Conservation (phyloP, 2,113 vertebrate species). For the Elanoides forficatus region DNA sequence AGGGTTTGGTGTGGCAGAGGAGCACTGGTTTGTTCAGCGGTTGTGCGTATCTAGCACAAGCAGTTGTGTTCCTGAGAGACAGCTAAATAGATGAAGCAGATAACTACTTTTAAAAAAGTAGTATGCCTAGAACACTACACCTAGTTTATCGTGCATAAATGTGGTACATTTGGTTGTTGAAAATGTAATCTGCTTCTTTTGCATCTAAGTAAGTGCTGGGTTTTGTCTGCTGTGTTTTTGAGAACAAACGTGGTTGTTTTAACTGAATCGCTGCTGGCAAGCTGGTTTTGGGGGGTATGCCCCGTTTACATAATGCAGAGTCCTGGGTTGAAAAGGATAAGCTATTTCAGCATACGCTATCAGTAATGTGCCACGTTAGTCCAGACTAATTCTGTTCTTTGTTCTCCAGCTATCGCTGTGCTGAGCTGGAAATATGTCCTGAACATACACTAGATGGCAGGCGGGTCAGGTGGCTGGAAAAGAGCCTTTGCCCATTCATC, state of each 20-base stretch:
- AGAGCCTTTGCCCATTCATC: not conserved
- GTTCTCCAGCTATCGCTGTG: not conserved
- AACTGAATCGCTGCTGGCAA: not conserved
- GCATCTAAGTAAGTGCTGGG: not conserved
- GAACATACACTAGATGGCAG: slow-evolving; percentile 48
- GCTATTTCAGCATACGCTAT: not conserved
- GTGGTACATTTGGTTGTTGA: not conserved
- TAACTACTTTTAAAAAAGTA: not conserved
- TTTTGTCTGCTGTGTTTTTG: not conserved
- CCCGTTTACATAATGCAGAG: not conserved
- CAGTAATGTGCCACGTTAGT: fast-evolving
- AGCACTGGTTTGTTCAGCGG: not conserved
- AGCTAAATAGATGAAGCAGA: not conserved
- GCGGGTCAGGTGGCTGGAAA: slow-evolving; percentile 7
- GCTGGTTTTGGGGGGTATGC: not conserved
- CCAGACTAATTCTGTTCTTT: not conserved
- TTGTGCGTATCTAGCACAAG: not conserved
- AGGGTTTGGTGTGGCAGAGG: not conserved
- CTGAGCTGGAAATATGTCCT: not conserved
- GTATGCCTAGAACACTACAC: not conserved
- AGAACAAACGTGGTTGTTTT: not conserved
- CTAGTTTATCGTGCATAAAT: not conserved
- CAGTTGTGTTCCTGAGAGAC: not conserved
- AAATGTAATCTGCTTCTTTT: not conserved
- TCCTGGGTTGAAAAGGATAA: not conserved